phyloP scores from a whole-genome alignment of 2,888 invertebrate species.

The Mythimna pallens region DNA sequence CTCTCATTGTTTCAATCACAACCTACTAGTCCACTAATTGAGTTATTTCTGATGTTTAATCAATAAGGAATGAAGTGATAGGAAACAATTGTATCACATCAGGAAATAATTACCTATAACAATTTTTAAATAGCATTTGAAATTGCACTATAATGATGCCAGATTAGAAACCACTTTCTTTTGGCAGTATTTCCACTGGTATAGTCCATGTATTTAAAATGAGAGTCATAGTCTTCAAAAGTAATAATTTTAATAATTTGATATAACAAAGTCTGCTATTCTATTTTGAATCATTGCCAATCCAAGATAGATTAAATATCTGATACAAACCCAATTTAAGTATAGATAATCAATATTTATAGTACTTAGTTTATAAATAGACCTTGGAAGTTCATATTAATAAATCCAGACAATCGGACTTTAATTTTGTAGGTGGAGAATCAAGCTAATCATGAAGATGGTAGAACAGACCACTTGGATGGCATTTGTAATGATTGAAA shows the following conservation, averaged over 20 bases:
- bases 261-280: background rate
- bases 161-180: background rate
- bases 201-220: too few relatives aligned
- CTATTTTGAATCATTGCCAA: constrained; percentile 16
- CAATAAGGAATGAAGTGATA: constrained; percentile 20
- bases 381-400: constrained; percentile 35
- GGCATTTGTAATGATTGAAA: background rate
- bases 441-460: background rate
- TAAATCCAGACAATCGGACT: constrained; percentile 25
- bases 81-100: background rate
- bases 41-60: constrained; percentile 19
- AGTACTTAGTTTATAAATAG: constrained; percentile 39
- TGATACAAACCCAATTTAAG: constrained; percentile 19
- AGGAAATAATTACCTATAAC: constrained; percentile 5
- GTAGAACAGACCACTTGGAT: background rate
- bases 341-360: constrained; percentile 34
- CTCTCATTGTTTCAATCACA: constrained; percentile 23
- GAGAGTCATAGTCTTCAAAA: background rate
- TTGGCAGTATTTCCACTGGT: background rate
- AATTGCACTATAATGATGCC: background rate
- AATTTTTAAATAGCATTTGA: constrained; percentile 7
- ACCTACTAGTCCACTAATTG: constrained; percentile 23
- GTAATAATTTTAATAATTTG: background rate
- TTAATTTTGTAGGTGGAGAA: constrained; percentile 7
- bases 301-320: constrained; percentile 15